Evolutionary conservation across 2,888 invertebrate species (phyloP).

Genomic region (Rhagonycha lutea): DNA sequence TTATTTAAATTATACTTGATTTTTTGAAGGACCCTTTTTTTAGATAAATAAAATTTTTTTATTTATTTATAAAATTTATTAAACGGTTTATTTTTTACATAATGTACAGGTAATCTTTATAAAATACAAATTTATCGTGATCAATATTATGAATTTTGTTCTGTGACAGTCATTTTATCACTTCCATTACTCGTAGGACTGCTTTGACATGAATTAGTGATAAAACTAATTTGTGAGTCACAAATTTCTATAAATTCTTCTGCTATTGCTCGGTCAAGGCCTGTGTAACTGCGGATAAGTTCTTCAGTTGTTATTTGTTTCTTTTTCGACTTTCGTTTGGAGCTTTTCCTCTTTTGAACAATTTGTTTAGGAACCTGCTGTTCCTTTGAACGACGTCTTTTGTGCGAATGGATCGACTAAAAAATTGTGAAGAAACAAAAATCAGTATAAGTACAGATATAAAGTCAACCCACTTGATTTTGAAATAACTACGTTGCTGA

Average conservation of each 20-base stretch:
- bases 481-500: too few relatives aligned
- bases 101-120: neutral
- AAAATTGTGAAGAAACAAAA: neutral
- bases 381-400: constrained; percentile 40
- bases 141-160: neutral
- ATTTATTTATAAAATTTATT: neutral
- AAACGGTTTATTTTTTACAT: neutral
- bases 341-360: constrained; percentile 35
- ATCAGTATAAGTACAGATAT: neutral
- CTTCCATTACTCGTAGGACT: constrained; percentile 32
- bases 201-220: constrained; percentile 43
- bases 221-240: constrained; percentile 58
- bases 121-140: neutral
- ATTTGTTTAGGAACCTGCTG: constrained; percentile 14
- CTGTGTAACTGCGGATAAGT: constrained; percentile 64
- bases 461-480: neutral
- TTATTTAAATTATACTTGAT: neutral
- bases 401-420: constrained; percentile 51
- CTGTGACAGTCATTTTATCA: neutral
- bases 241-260: constrained; percentile 68
- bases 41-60: too few relatives aligned
- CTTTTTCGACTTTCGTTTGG: constrained; percentile 40
- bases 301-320: constrained; percentile 57
- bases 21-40: too few relatives aligned
- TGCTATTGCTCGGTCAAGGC: constrained; percentile 65